Evolutionary conservation across 2,888 invertebrate genomes (phyloP), one percentile per base, ranked within the genome.

Genomic region (Furcula furcula): DNA sequence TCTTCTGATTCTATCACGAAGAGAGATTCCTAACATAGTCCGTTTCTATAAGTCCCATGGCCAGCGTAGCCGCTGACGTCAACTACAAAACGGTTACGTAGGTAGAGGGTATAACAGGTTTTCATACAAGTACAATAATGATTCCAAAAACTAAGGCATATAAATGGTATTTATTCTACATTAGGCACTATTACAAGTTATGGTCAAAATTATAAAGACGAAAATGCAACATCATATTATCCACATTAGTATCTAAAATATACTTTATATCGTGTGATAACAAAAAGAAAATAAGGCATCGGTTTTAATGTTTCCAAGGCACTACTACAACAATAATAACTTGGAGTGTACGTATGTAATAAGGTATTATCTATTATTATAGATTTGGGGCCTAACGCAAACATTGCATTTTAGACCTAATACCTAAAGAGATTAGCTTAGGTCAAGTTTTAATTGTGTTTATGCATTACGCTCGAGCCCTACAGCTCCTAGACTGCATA

Each of bases 151-250:
- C 53, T 60, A 67, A 65, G 57, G 63, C 65, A 66, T 66, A 54
- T 40, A 54, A 46, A 61, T 48, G 58, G 59, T 63, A 53, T 59
- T 51, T 50, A 52, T 33, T 46, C 51, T 63, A 55, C 31, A 38
- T 51, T 61, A 70, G 62, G 58, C 62, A 68, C 63, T 58, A 60
- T 49, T 53, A 38, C 56, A 60, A 61, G 53, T 50, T 40, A 61
- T 40, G 52, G 39, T 47, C 48, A 40, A 49, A 55, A 47, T 14
- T 19, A 36, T 31, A 49, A 29, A 12, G 26, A n/a, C n/a, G n/a
- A 54, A 60, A 57, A 60, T 67, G 61, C 65, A 63, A 54, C 52
- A 46, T 41, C 36, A 37, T 53, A 46, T 46, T 36, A 20, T 53
- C 29, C 42, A 40, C 43, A 45, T 45, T 40, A 29, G 36, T 42